These are phyloP conservation scores for Empidonax traillii DNA, from an alignment of 2,113 vertebrate genomes.

Conservation along the genomic window DNA sequence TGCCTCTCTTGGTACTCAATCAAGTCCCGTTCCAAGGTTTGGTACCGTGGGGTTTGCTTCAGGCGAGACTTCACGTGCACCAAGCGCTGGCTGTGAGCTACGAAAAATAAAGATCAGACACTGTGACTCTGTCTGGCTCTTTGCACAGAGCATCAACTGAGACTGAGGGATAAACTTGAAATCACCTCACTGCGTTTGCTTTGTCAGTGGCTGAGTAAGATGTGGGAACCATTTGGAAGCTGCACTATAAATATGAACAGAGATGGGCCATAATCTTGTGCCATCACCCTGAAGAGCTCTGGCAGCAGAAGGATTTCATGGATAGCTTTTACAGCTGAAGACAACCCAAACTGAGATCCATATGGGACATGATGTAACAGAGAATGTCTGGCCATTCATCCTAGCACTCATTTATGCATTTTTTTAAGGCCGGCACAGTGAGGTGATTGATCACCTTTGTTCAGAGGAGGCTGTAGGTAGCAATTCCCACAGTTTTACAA, in stretches of 20 bases:
- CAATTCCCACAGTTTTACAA: not conserved
- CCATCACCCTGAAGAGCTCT: not conserved
- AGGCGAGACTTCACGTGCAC: conserved; percentile 92
- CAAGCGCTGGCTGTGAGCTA: conserved; percentile 92
- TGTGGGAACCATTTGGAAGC: not conserved
- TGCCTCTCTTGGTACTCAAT: conserved; percentile 88
- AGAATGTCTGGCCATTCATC: not conserved
- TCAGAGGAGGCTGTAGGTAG: not conserved
- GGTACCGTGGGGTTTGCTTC: conserved; percentile 84
- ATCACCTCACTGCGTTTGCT: not conserved
- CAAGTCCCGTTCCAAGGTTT: conserved; percentile 85
- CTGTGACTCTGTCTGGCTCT: not conserved
- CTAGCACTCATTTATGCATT: not conserved
- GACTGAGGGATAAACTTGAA: not conserved
- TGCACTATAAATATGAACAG: not conserved
- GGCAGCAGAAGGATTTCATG: not conserved
- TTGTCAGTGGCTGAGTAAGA: not conserved
- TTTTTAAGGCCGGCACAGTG: not conserved
- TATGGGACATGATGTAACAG: not conserved
- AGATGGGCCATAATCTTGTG: not conserved
- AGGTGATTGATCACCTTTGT: not conserved
- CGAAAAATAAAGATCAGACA: not conserved
- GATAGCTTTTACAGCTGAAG: not conserved
- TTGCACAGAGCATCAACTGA: not conserved
- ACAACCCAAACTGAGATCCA: not conserved